These are phyloP conservation scores for Digitonthophagus gazella DNA, from an alignment of 2,888 invertebrate genomes.

Conservation along the genomic window DNA sequence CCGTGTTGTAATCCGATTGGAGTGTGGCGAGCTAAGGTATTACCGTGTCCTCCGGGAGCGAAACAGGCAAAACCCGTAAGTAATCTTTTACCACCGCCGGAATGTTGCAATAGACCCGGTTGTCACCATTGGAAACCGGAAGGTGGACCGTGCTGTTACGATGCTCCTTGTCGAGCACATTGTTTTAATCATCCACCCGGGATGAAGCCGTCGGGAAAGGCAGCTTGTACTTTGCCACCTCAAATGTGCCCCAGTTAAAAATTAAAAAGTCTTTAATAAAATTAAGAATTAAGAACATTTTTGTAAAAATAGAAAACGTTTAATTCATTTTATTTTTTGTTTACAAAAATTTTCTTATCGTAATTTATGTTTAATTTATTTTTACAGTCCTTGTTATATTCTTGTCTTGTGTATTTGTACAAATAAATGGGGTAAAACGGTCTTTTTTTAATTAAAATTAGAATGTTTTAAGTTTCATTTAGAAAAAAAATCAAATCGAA, in stretches of 20 bases:
- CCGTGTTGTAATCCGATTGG: conserved; percentile 45
- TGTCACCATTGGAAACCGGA: conserved; percentile 48
- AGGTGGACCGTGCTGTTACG: conserved; percentile 45
- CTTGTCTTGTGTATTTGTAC: no score
- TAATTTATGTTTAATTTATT: no score
- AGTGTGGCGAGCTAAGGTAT: conserved; percentile 45
- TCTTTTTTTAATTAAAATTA: no score
- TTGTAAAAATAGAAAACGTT: no score
- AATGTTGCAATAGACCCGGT: conserved; percentile 43
- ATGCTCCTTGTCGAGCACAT: conserved; percentile 47
- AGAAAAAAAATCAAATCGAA: no score
- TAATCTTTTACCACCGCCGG: conserved; percentile 36
- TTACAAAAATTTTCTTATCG: no score
- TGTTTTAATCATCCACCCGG: conserved; percentile 47
- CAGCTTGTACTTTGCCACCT: conserved; percentile 6
- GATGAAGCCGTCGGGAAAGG: conserved; percentile 31
- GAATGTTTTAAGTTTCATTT: no score
- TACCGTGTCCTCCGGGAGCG: conserved; percentile 42
- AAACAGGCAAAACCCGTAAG: conserved; percentile 39
- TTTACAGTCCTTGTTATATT: no score
- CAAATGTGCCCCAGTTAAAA: neutral
- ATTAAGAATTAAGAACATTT: no score
- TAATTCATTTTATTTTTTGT: no score
- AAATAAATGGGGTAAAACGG: no score
- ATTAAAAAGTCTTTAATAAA: conserved; percentile 13